Conservation (phyloP, 2,113 vertebrate species). For the Trachemys scripta region DNA sequence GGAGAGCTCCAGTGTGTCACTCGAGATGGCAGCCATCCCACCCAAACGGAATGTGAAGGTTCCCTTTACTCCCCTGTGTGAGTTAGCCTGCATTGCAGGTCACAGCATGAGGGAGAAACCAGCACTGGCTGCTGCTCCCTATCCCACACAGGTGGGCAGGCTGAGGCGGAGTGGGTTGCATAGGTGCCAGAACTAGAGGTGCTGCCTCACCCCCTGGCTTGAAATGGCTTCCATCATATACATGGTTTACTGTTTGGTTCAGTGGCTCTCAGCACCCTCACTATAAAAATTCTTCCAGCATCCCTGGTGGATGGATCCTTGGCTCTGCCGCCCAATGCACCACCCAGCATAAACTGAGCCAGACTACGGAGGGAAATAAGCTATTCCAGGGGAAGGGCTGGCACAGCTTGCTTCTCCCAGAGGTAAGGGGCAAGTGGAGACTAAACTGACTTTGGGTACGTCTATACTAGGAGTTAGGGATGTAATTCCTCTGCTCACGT, state of each 20-base stretch:
- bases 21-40: neutral
- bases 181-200: no score
- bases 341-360: neutral
- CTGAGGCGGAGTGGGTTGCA: neutral
- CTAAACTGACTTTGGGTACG: neutral
- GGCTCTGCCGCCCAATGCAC: neutral
- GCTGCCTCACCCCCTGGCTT: no score
- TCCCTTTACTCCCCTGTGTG: neutral
- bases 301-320: neutral
- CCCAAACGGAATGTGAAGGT: neutral
- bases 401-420: neutral
- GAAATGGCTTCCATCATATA: no score
- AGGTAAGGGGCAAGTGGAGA: neutral
- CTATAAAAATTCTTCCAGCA: no score
- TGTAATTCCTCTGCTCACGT: neutral
- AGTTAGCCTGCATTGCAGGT: neutral
- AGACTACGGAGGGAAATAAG: slow-evolving; percentile 3
- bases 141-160: neutral
- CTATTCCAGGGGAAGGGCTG: slow-evolving; percentile 6
- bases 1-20: neutral
- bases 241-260: no score
- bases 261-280: no score
- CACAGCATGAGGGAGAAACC: neutral
- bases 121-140: neutral
- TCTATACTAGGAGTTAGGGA: neutral